Conservation (phyloP, 2,113 vertebrate species). For the Psammodynastes pulverulentus region DNA sequence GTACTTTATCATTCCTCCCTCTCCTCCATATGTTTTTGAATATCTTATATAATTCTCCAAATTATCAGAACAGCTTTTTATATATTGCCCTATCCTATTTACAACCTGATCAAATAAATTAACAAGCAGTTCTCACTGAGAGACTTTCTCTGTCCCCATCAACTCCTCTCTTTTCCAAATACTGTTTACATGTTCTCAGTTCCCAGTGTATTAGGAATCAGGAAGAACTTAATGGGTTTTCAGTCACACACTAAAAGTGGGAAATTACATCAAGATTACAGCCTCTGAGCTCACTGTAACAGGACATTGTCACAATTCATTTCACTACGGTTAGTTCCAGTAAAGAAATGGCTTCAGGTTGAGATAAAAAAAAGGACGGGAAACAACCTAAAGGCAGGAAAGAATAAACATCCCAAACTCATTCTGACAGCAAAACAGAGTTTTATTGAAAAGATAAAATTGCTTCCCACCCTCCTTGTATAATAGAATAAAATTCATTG, state of each 20-base stretch:
- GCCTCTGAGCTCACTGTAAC: constrained; percentile 30
- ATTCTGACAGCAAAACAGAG: constrained; percentile 20
- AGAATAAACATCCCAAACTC: constrained; percentile 7
- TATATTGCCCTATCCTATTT: neutral
- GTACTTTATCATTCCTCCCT: neutral
- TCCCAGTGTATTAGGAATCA: constrained; percentile 25
- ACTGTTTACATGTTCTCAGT: neutral
- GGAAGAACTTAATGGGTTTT: constrained; percentile 13
- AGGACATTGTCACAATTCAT: constrained; percentile 1
- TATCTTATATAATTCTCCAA: neutral
- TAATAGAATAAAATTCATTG: neutral
- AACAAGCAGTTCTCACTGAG: neutral
- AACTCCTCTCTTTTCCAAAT: accelerated
- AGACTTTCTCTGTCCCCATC: neutral
- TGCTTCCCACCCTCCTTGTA: constrained; percentile 31
- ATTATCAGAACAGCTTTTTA: neutral
- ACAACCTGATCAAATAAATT: too few species aligned
- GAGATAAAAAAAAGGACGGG: neutral
- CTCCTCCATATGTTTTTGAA: neutral
- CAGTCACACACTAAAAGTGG: constrained; percentile 29
- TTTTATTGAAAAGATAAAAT: constrained; percentile 61
- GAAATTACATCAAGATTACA: neutral
- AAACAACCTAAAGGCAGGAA: neutral
- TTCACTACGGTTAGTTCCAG: neutral
- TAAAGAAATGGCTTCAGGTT: neutral